Evolutionary conservation across 2,113 vertebrate species (phyloP), one percentile per base, ranked within the genome.

Genomic region (Otis tarda): DNA sequence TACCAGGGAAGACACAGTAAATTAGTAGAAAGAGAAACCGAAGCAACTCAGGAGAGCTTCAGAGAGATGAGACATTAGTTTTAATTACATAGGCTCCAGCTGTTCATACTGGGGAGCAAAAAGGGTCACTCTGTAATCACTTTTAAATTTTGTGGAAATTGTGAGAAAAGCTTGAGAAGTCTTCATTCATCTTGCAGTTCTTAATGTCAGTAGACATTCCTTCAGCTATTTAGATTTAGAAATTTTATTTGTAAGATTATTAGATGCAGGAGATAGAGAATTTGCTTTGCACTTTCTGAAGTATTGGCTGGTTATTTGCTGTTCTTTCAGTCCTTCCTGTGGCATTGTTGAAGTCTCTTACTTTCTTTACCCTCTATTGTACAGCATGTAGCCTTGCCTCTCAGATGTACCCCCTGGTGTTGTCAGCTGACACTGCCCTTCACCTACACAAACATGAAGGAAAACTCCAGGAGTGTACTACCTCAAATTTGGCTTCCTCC

Each of bases 341-440:
- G 3, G 23, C 24, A 33, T 24, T 74, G 33, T 27, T 35, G 33
- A 69, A 57, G 23, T 20, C 64, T 53, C 23, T 63, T 35, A 5
- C 43, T 94, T 82, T 86, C 24, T 76, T 81, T 47, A 16, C 41
- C 43, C 78, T 86, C 28, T 47, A 21, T 23, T 63, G 7, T 86
- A 9, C 2, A 7, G 39, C 33, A 41, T 0, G 0, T 37, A n/a
- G 7, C 17, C 43, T 68, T 64, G 18, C 65, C 30, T 71, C 77
- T 74, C 37, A 60, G 47, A 55, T n/a, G 3, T 39, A 28, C 9
- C 23, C 56, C 63, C 87, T 2, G 0, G n/a, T 67, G 37, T 45
- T 74, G 14, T 43, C 45, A 20, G 12, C 50, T 81, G 49, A 17
- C 45, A 11, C 67, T 43, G 56, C 15, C 27, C 24, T 43, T 69